Conservation (phyloP, 2,113 vertebrate species). For the Rhagologus leucostigma region DNA sequence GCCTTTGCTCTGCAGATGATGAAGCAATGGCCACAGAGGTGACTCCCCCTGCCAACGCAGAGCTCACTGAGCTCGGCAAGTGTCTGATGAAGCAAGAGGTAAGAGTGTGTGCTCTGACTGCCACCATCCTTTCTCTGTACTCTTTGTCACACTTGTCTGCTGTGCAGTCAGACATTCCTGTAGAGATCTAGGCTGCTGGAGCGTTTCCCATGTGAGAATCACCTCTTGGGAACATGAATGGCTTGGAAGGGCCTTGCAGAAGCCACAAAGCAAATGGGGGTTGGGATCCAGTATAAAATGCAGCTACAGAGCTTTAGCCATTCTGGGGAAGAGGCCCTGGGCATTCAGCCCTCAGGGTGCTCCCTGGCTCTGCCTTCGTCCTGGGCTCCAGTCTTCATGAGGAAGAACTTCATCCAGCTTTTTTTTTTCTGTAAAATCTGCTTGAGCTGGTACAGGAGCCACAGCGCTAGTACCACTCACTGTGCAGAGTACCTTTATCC, state of each 20-base stretch:
- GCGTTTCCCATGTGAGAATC: not conserved
- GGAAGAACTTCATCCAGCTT: not conserved
- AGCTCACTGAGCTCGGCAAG: slow-evolving; percentile 91
- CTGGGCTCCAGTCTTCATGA: not conserved
- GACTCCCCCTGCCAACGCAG: slow-evolving; percentile 68
- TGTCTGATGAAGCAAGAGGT: slow-evolving; percentile 91
- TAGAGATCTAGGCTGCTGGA: not conserved
- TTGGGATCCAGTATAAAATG: not conserved
- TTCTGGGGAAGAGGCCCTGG: not conserved
- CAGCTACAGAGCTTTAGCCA: not conserved
- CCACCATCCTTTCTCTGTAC: not conserved
- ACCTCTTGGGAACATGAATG: rapidly evolving
- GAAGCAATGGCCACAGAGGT: slow-evolving; percentile 89
- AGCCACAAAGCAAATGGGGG: not conserved
- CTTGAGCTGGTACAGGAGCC: not conserved
- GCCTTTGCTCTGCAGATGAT: slow-evolving; percentile 77
- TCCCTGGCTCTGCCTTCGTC: not conserved
- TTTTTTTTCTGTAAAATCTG: not conserved
- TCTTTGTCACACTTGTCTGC: not conserved
- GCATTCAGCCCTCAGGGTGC: not conserved
- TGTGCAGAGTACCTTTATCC: not conserved
- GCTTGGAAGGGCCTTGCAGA: not conserved
- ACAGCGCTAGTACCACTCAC: not conserved
- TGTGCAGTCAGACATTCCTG: not conserved
- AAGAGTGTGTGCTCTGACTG: not conserved